Base-by-base conservation (phyloP, 1,140 invertebrate genomes). In the Drosophila baimaii region DNA sequence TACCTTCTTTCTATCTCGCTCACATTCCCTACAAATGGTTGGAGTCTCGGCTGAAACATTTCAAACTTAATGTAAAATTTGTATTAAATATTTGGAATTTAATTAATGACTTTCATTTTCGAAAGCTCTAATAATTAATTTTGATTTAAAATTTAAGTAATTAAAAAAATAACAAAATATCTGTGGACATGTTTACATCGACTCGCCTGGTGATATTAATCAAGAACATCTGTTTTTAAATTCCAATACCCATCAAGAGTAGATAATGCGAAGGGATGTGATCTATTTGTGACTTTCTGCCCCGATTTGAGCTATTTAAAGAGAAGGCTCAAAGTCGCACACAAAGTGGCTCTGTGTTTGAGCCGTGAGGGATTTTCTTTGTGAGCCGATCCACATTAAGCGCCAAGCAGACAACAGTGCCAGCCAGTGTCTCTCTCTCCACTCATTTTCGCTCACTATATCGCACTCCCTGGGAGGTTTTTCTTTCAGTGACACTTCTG, bases 401-500 rank as follows among this genome's bases (percentile, higher is more conserved):
- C 31, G 33, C 4, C 33, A 12, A 46, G 13, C 68, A 71, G 69
- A 71, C 65, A 72, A 72, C 69, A 72, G 49, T 47, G 66, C 27
- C 29, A 27, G 39, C 25, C 51, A 47, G 37, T 71, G 68, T 71
- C 55, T 59, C 41, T 64, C 5, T 4, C 13, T 21, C 13, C 37
- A 44, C 47, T 66, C 63, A 27, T 15, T 57, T 44, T 57, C 7
- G 21, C 66, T 39, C 44, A 39, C 51, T 21, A 35, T 21, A 35
- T 52, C 29, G 51, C 51, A 51, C 49, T 51, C 17, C 27, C n/a
- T 0, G 9, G 17, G 27, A 25, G 43, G 64, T 39, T 68, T 76
- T 57, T 76, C 61, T 57, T 56, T 77, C 72, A 77, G 47, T 76
- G 54, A 29, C 73, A 77, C 74, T 77, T 77, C 19, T 49, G 74